Evolutionary conservation across 2,797 vertebrate genomes (phyloP).

Genomic region (Neosalanx taihuensis): DNA sequence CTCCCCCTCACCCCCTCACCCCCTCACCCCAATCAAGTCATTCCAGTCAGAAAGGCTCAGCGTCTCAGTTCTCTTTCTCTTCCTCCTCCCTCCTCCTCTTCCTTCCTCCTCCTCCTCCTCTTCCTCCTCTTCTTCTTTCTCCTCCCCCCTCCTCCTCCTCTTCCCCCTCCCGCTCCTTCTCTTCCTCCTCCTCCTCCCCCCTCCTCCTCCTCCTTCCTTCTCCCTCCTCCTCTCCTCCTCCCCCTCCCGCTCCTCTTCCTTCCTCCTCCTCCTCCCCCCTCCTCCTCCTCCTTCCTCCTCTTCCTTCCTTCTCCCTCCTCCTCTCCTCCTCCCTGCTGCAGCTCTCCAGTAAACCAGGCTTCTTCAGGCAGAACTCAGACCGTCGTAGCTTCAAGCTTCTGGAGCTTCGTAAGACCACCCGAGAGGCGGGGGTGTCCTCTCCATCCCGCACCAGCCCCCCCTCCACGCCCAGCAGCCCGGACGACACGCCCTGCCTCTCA

Average conservation of each 20-base stretch:
- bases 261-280: not conserved
- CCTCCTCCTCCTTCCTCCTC: not conserved
- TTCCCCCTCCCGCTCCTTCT: too few species aligned
- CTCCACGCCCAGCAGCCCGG: slow-evolving; percentile 95
- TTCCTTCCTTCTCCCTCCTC: not conserved
- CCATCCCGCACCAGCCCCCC: slow-evolving; percentile 90
- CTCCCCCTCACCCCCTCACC: not conserved
- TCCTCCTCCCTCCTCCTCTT: too few species aligned
- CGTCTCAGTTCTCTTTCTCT: too few species aligned
- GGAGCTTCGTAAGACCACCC: slow-evolving; percentile 85
- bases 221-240: not conserved
- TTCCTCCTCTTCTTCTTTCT: too few species aligned
- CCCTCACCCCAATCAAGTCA: too few species aligned
- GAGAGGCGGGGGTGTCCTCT: slow-evolving; percentile 80
- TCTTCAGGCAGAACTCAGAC: slow-evolving; percentile 92
- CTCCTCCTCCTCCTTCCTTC: too few species aligned
- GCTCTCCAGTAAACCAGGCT: slow-evolving; percentile 71
- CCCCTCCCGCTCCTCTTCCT: slow-evolving; percentile 3
- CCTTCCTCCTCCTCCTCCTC: too few species aligned
- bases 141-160: too few species aligned
- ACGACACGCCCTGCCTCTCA: slow-evolving; percentile 89
- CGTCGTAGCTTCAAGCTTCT: slow-evolving; percentile 88
- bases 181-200: too few species aligned
- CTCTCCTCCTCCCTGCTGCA: slow-evolving; percentile 21
- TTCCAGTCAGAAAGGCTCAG: too few species aligned